Conservation (phyloP, 2,888 invertebrate genomes). For the Xestobium rufovillosum region DNA sequence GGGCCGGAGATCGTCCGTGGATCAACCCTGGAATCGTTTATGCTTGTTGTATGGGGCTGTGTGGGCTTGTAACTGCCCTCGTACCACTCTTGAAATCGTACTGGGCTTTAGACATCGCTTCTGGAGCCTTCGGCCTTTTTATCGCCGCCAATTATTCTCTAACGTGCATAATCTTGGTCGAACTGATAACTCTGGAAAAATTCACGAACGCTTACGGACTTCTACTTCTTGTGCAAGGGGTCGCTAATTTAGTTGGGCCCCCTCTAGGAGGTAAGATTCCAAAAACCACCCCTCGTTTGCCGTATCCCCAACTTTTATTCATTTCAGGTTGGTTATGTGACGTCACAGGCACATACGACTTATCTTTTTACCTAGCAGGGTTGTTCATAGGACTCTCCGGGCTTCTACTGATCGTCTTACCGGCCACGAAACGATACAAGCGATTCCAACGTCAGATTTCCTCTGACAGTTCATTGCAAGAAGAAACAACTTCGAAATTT, state of each 20-base stretch:
- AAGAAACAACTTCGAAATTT: conserved; percentile 18
- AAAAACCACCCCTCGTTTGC: not conserved
- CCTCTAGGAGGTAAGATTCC: conserved; percentile 74
- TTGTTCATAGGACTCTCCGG: conserved; percentile 73
- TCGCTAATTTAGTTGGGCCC: conserved; percentile 85
- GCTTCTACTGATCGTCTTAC: conserved; percentile 47
- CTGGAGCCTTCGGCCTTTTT: conserved; percentile 80
- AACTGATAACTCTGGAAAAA: conserved; percentile 80
- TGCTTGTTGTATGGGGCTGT: conserved; percentile 68
- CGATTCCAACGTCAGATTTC: conserved; percentile 32
- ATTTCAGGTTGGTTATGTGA: conserved; percentile 74
- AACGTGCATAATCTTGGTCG: conserved; percentile 83
- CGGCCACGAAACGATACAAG: conserved; percentile 36
- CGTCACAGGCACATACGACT: conserved; percentile 65
- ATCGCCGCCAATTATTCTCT: conserved; percentile 90
- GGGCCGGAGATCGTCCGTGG: conserved; percentile 77
- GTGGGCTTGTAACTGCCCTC: conserved; percentile 58
- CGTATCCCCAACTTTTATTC: conserved; percentile 8
- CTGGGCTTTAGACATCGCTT: conserved; percentile 52
- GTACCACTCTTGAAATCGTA: conserved; percentile 57
- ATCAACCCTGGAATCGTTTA: conserved; percentile 73
- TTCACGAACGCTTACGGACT: conserved; percentile 90
- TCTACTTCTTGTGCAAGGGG: conserved; percentile 77
- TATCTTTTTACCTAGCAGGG: conserved; percentile 76
- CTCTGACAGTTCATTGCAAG: conserved; percentile 27